These are phyloP conservation scores for Varecia variegata DNA, from an alignment of 2,797 vertebrate species.

Conservation along the genomic window DNA sequence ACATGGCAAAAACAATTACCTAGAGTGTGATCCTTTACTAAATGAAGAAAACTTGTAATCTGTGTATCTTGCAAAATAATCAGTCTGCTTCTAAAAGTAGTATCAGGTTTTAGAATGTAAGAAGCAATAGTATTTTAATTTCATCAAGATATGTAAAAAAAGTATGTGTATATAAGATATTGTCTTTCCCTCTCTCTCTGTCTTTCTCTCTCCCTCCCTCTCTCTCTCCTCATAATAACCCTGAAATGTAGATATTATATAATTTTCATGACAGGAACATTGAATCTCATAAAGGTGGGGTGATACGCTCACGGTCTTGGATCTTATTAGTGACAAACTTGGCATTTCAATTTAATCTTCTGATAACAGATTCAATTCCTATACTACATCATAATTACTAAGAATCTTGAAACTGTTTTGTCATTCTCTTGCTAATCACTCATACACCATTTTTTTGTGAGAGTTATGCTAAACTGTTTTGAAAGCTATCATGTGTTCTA, in stretches of 20 bases:
- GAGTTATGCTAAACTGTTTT: neutral
- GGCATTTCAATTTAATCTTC: neutral
- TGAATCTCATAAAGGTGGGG: neutral
- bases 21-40: neutral
- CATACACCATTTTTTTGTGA: neutral
- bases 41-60: neutral
- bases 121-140: slow-evolving; percentile 19
- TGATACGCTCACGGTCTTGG: neutral
- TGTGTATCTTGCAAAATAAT: neutral
- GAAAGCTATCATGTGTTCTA: neutral
- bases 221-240: neutral
- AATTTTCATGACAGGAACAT: neutral
- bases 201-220: neutral
- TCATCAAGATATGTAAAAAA: neutral
- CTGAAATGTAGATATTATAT: neutral
- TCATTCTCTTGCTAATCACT: neutral
- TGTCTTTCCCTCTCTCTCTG: neutral
- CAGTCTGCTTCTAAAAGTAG: slow-evolving; percentile 43
- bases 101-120: neutral
- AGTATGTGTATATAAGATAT: neutral
- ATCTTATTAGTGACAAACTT: neutral
- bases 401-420: neutral
- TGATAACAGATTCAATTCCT: neutral
- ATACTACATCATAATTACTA: neutral
- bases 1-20: slow-evolving; percentile 11